phyloP scores from a whole-genome alignment of 1,140 invertebrate genomes.

The Drosophila parvula region DNA sequence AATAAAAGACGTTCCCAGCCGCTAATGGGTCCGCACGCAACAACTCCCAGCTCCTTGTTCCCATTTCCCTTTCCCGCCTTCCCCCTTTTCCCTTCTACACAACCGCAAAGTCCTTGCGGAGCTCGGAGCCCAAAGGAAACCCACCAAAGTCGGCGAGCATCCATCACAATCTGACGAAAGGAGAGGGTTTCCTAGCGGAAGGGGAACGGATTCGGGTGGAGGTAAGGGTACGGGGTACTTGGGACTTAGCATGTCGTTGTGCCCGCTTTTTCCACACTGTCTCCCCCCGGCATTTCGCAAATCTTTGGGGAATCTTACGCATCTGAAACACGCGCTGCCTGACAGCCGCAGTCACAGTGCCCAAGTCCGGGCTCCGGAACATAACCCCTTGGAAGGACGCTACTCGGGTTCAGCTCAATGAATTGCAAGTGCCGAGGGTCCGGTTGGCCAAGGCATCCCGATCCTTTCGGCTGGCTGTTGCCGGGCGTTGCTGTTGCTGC shows the following conservation, averaged over 20 bases:
- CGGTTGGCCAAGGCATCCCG: slow-evolving; percentile 20
- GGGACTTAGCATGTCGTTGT: slow-evolving; percentile 33
- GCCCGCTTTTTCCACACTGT: neutral
- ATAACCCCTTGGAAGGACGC: slow-evolving; percentile 64
- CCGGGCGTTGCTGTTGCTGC: slow-evolving; percentile 17
- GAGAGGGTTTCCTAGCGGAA: slow-evolving; percentile 11
- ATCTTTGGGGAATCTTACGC: slow-evolving; percentile 77
- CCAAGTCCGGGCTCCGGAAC: slow-evolving; percentile 26
- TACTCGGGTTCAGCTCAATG: slow-evolving; percentile 38
- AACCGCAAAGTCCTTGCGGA: slow-evolving; percentile 32
- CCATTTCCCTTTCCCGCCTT: neutral
- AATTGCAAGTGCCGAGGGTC: slow-evolving; percentile 43
- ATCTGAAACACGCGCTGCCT: slow-evolving; percentile 67
- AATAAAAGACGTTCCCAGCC: slow-evolving; percentile 69
- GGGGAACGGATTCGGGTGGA: neutral
- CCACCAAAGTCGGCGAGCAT: slow-evolving; percentile 35
- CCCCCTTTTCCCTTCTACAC: neutral
- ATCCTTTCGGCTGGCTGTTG: slow-evolving; percentile 20
- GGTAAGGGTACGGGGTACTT: slow-evolving; percentile 10
- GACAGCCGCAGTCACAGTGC: slow-evolving; percentile 46
- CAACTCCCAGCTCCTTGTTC: slow-evolving; percentile 9
- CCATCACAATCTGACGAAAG: slow-evolving; percentile 46
- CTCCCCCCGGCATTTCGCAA: slow-evolving; percentile 50
- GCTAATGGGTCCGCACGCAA: slow-evolving; percentile 60
- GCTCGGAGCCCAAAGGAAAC: slow-evolving; percentile 4